phyloP scores from a whole-genome alignment of 2,797 vertebrate genomes.

The Meriones psammophilus region DNA sequence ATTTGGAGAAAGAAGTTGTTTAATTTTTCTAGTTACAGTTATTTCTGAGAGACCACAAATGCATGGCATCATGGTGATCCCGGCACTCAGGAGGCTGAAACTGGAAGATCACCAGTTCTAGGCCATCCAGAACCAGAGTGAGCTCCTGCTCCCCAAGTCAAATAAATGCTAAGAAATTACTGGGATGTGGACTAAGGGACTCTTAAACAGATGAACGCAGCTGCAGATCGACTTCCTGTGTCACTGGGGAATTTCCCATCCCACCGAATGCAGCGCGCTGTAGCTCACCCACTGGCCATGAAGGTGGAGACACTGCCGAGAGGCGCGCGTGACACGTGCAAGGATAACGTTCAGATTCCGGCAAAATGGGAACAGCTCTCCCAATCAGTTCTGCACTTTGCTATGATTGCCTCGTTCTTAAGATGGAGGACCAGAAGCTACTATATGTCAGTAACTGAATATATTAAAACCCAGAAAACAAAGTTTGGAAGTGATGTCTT shows the following conservation, averaged over 20 bases:
- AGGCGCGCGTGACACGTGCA: not conserved
- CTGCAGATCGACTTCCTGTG: not conserved
- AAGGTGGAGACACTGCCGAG: not conserved
- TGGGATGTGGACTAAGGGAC: not conserved
- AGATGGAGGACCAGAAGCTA: not conserved
- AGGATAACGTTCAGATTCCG: not conserved
- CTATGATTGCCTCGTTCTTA: not conserved
- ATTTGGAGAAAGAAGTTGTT: slow-evolving; percentile 58
- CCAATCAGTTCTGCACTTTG: not conserved
- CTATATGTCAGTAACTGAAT: not conserved
- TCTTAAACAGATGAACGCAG: not conserved
- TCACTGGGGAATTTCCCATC: slow-evolving; percentile 13
- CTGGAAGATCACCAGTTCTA: not conserved
- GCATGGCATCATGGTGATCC: not conserved
- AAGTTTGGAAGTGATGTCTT: not conserved
- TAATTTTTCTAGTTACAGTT: slow-evolving; percentile 15
- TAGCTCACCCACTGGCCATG: not conserved
- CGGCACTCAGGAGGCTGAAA: not conserved
- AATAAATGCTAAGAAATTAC: not conserved
- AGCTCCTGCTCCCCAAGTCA: not conserved
- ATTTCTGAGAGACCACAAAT: slow-evolving; percentile 6
- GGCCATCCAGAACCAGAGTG: too few species aligned
- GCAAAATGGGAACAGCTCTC: not conserved
- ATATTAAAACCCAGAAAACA: not conserved
- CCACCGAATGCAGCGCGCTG: not conserved